Evolutionary conservation across 2,113 vertebrate species (phyloP).

Genomic region (Oreamnos americanus): DNA sequence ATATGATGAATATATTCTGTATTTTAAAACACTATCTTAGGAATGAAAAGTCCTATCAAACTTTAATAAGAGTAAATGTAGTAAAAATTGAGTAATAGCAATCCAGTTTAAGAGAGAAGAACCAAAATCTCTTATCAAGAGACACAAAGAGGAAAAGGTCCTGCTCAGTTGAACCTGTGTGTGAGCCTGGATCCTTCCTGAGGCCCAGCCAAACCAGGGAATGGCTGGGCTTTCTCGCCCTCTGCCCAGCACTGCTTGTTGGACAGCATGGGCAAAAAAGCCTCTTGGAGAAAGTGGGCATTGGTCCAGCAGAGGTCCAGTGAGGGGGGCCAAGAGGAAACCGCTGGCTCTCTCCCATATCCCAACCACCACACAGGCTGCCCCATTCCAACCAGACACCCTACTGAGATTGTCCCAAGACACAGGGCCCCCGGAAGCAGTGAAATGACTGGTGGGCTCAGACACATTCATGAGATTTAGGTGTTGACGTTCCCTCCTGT

Average conservation of each 20-base stretch:
- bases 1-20: background rate
- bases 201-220: background rate
- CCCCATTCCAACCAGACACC: background rate
- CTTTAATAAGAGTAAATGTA: background rate
- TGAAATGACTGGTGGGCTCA: background rate
- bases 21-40: background rate
- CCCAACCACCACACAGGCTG: background rate
- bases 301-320: background rate
- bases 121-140: background rate
- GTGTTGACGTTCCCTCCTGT: background rate
- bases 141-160: background rate
- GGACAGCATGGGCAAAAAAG: background rate
- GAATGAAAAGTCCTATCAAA: background rate
- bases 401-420: accelerated
- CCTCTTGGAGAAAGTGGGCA: background rate
- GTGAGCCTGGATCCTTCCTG: background rate
- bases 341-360: accelerated
- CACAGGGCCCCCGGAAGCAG: background rate
- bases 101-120: background rate
- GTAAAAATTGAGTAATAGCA: background rate
- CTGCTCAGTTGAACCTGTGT: background rate
- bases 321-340: background rate
- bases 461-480: background rate
- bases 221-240: accelerated
- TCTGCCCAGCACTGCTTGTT: background rate